Evolutionary conservation across 2,797 vertebrate species (phyloP).

Genomic region (Sebastes itinus): DNA sequence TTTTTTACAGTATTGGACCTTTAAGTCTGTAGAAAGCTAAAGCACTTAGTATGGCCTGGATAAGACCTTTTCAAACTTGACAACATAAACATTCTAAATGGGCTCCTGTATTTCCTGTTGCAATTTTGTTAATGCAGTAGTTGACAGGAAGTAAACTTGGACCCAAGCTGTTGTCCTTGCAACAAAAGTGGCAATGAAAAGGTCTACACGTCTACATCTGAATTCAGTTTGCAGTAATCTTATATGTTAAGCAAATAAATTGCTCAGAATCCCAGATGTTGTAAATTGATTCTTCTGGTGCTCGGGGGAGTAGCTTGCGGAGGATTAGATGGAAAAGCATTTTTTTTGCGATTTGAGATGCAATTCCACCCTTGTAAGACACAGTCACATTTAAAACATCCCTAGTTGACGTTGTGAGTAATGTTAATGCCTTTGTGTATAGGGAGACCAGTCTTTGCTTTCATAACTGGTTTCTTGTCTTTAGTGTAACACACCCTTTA

Average conservation of each 20-base stretch:
- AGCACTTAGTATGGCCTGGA: no score
- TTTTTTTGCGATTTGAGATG: conserved; percentile 7
- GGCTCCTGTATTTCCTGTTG: background rate
- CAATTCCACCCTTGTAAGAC: conserved; percentile 11
- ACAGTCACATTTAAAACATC: background rate
- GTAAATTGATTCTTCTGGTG: conserved; percentile 34
- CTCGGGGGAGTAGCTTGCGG: conserved; percentile 1
- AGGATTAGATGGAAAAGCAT: conserved; percentile 39
- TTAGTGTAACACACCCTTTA: background rate
- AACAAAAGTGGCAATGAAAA: no score
- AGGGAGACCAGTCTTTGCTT: background rate
- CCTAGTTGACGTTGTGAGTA: background rate
- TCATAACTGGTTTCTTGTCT: conserved; percentile 7
- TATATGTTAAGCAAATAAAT: conserved; percentile 39
- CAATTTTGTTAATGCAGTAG: background rate
- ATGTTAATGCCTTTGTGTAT: background rate
- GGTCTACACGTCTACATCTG: background rate
- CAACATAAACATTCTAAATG: background rate
- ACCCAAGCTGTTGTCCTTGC: no score
- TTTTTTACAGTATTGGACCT: no score
- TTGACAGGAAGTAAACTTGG: no score
- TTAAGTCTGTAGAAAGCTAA: no score
- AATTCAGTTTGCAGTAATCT: conserved; percentile 11
- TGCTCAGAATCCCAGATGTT: conserved; percentile 23
- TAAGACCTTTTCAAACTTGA: no score